phyloP scores from a whole-genome alignment of 2,888 invertebrate genomes.

The Chrysopilus asiliformis region DNA sequence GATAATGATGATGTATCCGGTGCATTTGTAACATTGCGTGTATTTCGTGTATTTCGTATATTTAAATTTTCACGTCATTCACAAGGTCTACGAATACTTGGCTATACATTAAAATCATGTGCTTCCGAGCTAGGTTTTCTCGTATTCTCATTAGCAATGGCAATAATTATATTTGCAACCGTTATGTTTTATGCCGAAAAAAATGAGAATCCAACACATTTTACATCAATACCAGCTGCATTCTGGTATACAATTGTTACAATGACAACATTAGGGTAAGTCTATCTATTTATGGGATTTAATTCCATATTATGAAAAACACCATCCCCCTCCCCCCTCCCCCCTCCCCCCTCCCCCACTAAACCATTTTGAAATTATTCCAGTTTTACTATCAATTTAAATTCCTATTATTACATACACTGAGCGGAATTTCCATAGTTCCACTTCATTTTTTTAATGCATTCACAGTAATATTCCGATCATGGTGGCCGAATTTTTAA shows the following conservation, averaged over 20 bases:
- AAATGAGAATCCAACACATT: conserved; percentile 91
- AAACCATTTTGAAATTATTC: no score
- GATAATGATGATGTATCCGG: conserved; percentile 98
- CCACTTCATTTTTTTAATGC: no score
- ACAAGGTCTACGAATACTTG: conserved; percentile 94
- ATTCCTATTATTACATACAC: no score
- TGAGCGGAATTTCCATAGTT: no score
- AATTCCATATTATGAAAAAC: neutral
- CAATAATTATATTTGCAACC: conserved; percentile 99
- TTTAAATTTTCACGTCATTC: conserved; percentile 99
- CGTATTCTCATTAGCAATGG: conserved; percentile 98
- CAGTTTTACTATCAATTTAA: no score
- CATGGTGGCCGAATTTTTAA: no score
- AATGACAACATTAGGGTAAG: conserved; percentile 98
- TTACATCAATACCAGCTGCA: conserved; percentile 98
- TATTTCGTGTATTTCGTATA: conserved; percentile 98
- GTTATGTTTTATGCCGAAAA: conserved; percentile 99
- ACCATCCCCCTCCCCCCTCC: no score
- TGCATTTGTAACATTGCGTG: conserved; percentile 95
- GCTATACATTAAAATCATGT: conserved; percentile 98
- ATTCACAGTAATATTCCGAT: no score
- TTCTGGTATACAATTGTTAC: conserved; percentile 99
- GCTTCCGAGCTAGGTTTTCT: conserved; percentile 98
- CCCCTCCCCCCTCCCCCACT: no score
- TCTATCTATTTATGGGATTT: no score